Evolutionary conservation across 2,888 invertebrate genomes (phyloP), one percentile per base, ranked within the genome.

Genomic region (Caradrina kadenii): DNA sequence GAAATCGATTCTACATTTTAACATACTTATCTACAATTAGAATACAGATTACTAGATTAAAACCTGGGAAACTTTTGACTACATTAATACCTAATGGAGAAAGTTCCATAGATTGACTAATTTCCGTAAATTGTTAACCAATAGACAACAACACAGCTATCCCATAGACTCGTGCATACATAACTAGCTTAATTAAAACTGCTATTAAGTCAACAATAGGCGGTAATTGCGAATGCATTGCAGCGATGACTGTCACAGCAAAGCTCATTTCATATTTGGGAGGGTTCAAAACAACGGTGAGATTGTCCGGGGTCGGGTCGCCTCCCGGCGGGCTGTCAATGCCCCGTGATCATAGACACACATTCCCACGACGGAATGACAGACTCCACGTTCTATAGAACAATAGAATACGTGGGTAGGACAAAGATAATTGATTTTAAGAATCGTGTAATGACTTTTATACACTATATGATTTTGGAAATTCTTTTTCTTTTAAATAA

Each of bases 231-330:
- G 69, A 82, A 79, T 81, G 79, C 81, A 74, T 81, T 71, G 65
- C 80, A 64, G 69, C 76, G 83, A 85, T 85, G 85, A 83, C 81
- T 76, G 84, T 83, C 82, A 81, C 69, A 74, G 68, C 72, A 66
- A 71, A 82, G 65, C 83, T 77, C 82, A 82, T 83, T 82, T 84
- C 75, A 82, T 80, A 86, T 84, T 87, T 83, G 68, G 83, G 79
- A 83, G 86, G 87, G 86, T 83, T 76, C 81, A 75, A 85, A 85
- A 83, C 84, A 81, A 82, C 79, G 71, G 78, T 63, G 75, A 70
- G 64, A 63, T 58, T 62, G 63, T 54, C 52, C 54, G 63, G 69
- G 72, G 76, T 66, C 70, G 81, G 70, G 72, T 52, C 69, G 73
- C 54, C 54, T 71, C 79, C 81, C 81, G 61, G 65, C 67, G 81